Evolutionary conservation across 2,113 vertebrate genomes (phyloP), one percentile per base, ranked within the genome.

Genomic region (Turnix velox): DNA sequence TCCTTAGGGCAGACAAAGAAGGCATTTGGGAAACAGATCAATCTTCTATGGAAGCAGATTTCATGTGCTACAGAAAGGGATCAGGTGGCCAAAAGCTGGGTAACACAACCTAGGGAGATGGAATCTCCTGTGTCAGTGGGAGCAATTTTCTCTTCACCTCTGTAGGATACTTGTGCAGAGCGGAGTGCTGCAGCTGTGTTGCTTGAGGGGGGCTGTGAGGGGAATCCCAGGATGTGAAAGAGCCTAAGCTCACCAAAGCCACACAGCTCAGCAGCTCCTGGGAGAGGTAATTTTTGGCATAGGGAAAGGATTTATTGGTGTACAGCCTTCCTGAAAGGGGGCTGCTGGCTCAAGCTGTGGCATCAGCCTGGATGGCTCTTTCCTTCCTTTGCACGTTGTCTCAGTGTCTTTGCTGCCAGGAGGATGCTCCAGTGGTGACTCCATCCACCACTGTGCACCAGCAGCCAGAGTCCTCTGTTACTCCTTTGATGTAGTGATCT

Each of bases 401-500:
- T 79, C 9, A 1, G 66, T 12, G 6, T 30, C 54, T 35, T 13
- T 1, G 5, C 39, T 80, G 76, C 69, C 84, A 7, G 4, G 39
- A 82, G 61, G 88, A 61, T 85, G 82, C 82, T 89, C 23, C 0
- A 2, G 61, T 92, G 2, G 61, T 92, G 39, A 77, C 46, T 69
- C 68, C 61, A 45, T 69, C 63, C 48, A 68, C 35, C 28, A 27
- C 77, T 0, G 0, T 11, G 71, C 63, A n/a, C n/a, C n/a, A 83
- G 92, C 72, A 89, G 77, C 42, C 4, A 0, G 66, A 62, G 76
- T 77, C 63, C 61, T 93, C 39, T 52, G 37, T 51, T 20, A 78
- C 42, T 89, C 87, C 75, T 94, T 95, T 72, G 90, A 90, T 83
- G 95, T 95, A 85, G 93, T 88, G 95, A 96, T 87, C 33, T 37